phyloP scores from a whole-genome alignment of 2,888 invertebrate species.

The Enchytraeus crypticus region DNA sequence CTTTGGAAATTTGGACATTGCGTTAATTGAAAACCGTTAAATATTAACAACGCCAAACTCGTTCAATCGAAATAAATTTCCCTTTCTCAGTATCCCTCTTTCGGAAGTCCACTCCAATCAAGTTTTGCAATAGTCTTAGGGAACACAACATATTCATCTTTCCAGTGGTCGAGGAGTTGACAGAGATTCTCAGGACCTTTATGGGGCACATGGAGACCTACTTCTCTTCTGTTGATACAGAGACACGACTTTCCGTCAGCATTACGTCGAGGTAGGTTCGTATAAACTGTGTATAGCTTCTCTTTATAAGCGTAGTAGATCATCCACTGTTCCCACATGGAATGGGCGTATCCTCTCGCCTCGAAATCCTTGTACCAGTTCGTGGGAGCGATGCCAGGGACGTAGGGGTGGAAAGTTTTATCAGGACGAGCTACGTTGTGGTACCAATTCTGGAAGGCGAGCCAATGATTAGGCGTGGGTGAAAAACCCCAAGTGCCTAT shows the following conservation, averaged over 20 bases:
- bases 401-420: slow-evolving; percentile 10
- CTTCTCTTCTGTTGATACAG: slow-evolving; percentile 6
- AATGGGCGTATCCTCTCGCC: background rate
- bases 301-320: slow-evolving; percentile 11
- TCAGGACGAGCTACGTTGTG: background rate
- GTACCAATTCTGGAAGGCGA: slow-evolving; percentile 12
- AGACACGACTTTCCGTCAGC: background rate
- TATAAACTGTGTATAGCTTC: background rate
- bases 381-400: slow-evolving; percentile 1
- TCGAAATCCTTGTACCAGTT: slow-evolving; percentile 14
- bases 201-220: slow-evolving; percentile 1
- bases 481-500: slow-evolving; percentile 19
- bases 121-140: background rate
- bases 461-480: slow-evolving; percentile 12
- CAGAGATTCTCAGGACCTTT: background rate
- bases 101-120: background rate
- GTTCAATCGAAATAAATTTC: too few species aligned
- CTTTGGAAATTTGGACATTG: too few species aligned
- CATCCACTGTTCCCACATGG: slow-evolving; percentile 24
- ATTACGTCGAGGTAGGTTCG: slow-evolving; percentile 6
- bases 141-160: slow-evolving; percentile 4
- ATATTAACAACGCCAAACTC: too few species aligned
- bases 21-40: too few species aligned
- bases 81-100: background rate
- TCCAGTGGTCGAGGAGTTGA: slow-evolving; percentile 4